phyloP scores from a whole-genome alignment of 2,888 invertebrate species.

The Arge pagana region DNA sequence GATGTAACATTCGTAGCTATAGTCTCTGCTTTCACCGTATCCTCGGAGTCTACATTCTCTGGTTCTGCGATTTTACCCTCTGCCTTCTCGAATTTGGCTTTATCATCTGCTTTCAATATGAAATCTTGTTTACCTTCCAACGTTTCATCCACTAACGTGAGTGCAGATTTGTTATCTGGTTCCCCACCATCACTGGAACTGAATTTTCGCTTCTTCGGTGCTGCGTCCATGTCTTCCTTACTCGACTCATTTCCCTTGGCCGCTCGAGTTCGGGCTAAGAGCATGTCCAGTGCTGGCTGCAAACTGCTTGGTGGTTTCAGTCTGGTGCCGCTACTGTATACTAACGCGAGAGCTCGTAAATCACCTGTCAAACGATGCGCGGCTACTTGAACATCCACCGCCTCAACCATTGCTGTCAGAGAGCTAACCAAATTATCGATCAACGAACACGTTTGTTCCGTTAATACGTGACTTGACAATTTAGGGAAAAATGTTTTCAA shows the following conservation, averaged over 20 bases:
- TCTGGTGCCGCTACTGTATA: conserved; percentile 60
- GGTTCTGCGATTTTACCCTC: conserved; percentile 23
- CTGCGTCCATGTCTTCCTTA: conserved; percentile 47
- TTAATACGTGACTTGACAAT: conserved; percentile 70
- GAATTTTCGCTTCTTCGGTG: conserved; percentile 54
- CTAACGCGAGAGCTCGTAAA: conserved; percentile 63
- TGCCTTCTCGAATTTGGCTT: neutral
- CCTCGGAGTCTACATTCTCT: conserved; percentile 36
- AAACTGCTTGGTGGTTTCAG: conserved; percentile 52
- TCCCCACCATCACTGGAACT: conserved; percentile 39
- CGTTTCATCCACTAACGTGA: conserved; percentile 35
- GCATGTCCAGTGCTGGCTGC: conserved; percentile 48
- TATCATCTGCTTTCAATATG: neutral
- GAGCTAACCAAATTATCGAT: conserved; percentile 68
- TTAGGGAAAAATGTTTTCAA: conserved; percentile 89
- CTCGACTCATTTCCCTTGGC: conserved; percentile 44
- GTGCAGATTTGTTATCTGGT: conserved; percentile 32
- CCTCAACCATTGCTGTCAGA: conserved; percentile 61
- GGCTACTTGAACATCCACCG: conserved; percentile 60
- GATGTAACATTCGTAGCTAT: conserved; percentile 36
- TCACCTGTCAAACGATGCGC: conserved; percentile 63
- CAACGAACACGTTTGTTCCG: conserved; percentile 65
- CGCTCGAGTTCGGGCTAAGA: conserved; percentile 47
- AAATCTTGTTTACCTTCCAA: conserved; percentile 25
- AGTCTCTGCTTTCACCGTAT: conserved; percentile 26